These are phyloP conservation scores for Penaeus japonicus DNA, from an alignment of 1,140 invertebrate genomes.

Conservation along the genomic window DNA sequence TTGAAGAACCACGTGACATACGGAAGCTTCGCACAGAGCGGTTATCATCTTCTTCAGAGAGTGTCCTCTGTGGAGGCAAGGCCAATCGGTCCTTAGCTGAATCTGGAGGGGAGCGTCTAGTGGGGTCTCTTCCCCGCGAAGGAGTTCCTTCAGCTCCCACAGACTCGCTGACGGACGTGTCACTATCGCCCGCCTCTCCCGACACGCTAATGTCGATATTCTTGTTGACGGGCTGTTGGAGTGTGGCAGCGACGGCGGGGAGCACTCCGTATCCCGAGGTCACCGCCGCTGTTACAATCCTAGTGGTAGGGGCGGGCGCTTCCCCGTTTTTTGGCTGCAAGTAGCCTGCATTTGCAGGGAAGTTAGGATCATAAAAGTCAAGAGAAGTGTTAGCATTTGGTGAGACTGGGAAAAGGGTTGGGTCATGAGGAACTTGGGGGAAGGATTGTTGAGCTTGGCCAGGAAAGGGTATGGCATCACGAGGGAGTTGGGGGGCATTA, in stretches of 20 bases:
- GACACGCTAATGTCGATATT: constrained; percentile 58
- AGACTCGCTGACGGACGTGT: constrained; percentile 57
- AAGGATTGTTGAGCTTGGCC: constrained; percentile 53
- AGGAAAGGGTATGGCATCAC: constrained; percentile 52
- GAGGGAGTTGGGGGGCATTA: constrained; percentile 48
- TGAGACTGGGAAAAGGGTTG: constrained; percentile 7
- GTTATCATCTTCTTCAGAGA: constrained; percentile 80
- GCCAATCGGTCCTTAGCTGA: constrained; percentile 69
- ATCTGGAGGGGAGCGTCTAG: constrained; percentile 55
- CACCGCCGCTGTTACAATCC: constrained; percentile 13
- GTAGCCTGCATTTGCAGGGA: constrained; percentile 35
- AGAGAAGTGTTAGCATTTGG: constrained; percentile 12
- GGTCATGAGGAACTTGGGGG: constrained; percentile 40
- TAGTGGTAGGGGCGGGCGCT: constrained; percentile 58
- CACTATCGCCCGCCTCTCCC: constrained; percentile 59
- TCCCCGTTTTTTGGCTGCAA: constrained; percentile 58
- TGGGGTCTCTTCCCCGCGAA: constrained; percentile 42
- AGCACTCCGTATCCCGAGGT: neutral
- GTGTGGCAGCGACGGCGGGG: constrained; percentile 29
- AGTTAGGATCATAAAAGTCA: constrained; percentile 50
- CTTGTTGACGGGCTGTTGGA: constrained; percentile 46
- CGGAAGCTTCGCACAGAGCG: constrained; percentile 85
- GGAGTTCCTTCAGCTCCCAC: constrained; percentile 44
- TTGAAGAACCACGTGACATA: constrained; percentile 83
- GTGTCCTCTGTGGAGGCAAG: constrained; percentile 70